phyloP scores from a whole-genome alignment of 23 tunicate species.

The Styela plicata region DNA sequence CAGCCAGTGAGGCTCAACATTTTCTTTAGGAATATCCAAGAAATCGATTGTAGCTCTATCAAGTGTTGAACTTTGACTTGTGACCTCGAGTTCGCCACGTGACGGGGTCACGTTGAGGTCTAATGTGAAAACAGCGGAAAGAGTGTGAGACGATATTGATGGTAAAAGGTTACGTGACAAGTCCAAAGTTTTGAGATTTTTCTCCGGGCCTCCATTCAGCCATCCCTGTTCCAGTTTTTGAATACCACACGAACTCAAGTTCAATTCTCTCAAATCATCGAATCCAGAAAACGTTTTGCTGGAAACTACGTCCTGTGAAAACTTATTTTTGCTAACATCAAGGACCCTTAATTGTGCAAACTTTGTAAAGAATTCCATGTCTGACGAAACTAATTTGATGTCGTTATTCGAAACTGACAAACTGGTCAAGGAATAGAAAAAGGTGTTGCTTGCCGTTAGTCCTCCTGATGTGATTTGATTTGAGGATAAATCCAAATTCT shows the following conservation, averaged over 20 bases:
- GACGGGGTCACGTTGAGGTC: not conserved
- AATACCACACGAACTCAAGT: constrained; percentile 55
- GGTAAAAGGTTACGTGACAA: constrained; percentile 43
- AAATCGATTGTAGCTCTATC: not conserved
- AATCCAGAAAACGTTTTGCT: constrained; percentile 11
- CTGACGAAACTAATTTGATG: not conserved
- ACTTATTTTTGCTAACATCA: constrained; percentile 13
- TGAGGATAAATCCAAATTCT: constrained; percentile 46
- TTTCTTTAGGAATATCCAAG: not conserved
- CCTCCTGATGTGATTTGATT: constrained; percentile 22
- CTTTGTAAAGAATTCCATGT: not conserved
- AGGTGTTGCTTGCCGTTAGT: not conserved
- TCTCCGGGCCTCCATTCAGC: constrained; percentile 66
- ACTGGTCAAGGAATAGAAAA: not conserved
- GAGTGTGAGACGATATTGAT: constrained; percentile 7
- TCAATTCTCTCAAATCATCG: constrained; percentile 16
- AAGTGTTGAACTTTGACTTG: not conserved
- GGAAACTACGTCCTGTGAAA: not conserved
- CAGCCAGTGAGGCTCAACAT: constrained; percentile 20
- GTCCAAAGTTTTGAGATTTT: constrained; percentile 41
- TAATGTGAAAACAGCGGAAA: constrained; percentile 24
- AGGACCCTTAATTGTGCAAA: not conserved
- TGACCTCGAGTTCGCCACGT: not conserved
- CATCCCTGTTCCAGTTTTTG: constrained; percentile 45
- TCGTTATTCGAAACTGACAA: constrained; percentile 20